phyloP scores from a whole-genome alignment of 1,140 invertebrate species.

The Parasteatoda tepidariorum region DNA sequence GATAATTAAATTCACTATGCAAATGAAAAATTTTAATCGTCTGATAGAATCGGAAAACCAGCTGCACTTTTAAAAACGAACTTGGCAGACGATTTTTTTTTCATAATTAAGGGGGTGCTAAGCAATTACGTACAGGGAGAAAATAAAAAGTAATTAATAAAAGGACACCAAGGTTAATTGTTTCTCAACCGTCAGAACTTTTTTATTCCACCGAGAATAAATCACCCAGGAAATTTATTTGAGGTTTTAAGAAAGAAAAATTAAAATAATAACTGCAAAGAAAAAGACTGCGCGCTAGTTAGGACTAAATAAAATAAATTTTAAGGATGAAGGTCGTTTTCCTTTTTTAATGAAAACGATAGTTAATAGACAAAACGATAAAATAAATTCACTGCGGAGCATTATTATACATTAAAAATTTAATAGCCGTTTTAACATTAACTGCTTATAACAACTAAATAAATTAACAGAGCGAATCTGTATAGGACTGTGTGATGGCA shows the following conservation, averaged over 20 bases:
- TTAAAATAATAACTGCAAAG: neutral
- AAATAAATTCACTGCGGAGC: too few species aligned
- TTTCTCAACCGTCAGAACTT: neutral
- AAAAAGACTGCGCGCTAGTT: too few species aligned
- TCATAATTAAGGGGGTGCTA: neutral
- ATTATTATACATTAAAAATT: too few species aligned
- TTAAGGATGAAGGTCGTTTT: too few species aligned
- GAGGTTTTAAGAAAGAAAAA: neutral
- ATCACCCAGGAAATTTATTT: neutral
- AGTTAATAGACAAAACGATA: too few species aligned
- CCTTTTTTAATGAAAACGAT: too few species aligned
- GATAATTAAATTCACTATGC: conserved; percentile 16
- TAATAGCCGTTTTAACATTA: too few species aligned
- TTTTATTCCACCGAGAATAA: neutral
- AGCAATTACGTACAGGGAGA: neutral
- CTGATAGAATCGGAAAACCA: neutral
- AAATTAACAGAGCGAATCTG: too few species aligned
- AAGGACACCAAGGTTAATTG: neutral
- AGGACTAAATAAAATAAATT: too few species aligned
- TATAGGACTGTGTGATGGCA: too few species aligned
- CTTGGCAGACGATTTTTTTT: neutral
- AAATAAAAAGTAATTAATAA: conserved; percentile 16
- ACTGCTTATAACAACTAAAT: too few species aligned
- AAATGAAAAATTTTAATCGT: neutral
- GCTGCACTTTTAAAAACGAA: neutral